Evolutionary conservation across 2,113 vertebrate genomes (phyloP), one percentile per base, ranked within the genome.

Genomic region (Silurus asotus): DNA sequence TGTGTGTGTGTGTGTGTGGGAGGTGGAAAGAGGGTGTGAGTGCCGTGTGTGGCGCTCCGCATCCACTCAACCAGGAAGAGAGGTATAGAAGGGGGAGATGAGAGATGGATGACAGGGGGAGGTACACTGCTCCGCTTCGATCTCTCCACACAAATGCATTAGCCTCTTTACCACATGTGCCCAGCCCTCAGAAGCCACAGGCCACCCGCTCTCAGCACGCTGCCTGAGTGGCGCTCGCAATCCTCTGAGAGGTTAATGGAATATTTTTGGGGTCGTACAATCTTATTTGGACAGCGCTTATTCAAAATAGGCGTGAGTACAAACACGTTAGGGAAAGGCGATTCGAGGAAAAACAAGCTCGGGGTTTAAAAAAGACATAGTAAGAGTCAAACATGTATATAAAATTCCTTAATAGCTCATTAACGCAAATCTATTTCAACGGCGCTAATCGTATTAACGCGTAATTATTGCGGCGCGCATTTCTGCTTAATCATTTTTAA

Each of bases 101-200:
- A 91, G 84, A 87, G 88, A 86, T 88, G 83, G 89, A 83, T 87
- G 77, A 85, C 65, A 88, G 88, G 90, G 87, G 86, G 90, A 90
- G 78, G 87, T n/a, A 76, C 51, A 58, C 77, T 81, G 67, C 80
- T 87, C 76, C 72, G 65, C 81, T 83, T 83, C 81, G 67, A 81
- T 79, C 88, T 84, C 86, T 89, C 83, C 75, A 86, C 83, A 75
- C 70, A 88, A 83, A 87, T 74, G 72, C 86, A 84, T 82, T 84
- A 87, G 83, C 72, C 86, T 87, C 65, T 83, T 84, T 56, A 84
- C 75, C 59, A 80, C 83, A 87, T 88, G 58, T 17, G 51, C 79
- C 61, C 53, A n/a, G 70, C 85, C 83, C 79, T 77, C 75, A 58
- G 55, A 59, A 82, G 83, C 53, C 79, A 65, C 78, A 55, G 70